These are phyloP conservation scores for Menidia beryllina DNA, from an alignment of 2,113 vertebrate species.

Conservation along the genomic window DNA sequence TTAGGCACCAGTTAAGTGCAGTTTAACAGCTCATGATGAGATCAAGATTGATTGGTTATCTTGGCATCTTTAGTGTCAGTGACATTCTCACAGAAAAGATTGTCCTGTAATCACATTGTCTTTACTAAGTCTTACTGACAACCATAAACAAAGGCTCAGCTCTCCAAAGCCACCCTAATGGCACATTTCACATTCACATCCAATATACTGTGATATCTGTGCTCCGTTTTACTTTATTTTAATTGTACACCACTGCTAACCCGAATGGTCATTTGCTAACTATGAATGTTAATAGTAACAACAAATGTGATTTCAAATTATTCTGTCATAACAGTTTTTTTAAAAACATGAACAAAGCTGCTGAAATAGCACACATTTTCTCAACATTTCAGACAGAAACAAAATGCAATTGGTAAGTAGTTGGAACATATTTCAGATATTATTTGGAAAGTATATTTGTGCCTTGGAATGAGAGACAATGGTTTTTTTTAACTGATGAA, in stretches of 20 bases:
- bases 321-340: no score
- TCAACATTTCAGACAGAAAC: no score
- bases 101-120: slow-evolving; percentile 75
- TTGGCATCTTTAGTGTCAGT: slow-evolving; percentile 64
- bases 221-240: background rate
- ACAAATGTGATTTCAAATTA: background rate
- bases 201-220: slow-evolving; percentile 42
- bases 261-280: background rate
- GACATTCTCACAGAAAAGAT: slow-evolving; percentile 60
- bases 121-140: slow-evolving; percentile 70
- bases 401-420: no score
- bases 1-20: slow-evolving; percentile 57
- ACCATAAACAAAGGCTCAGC: slow-evolving; percentile 72
- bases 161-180: slow-evolving; percentile 35
- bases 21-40: slow-evolving; percentile 68
- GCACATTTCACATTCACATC: slow-evolving; percentile 35
- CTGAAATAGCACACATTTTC: no score
- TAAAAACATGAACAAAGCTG: no score
- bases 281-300: no score
- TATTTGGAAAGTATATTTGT: no score
- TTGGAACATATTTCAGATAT: no score
- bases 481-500: no score
- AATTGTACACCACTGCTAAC: background rate
- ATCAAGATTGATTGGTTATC: slow-evolving; percentile 71
- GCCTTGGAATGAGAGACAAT: no score